phyloP scores from a whole-genome alignment of 2,113 vertebrate genomes.

The Paramormyrops kingsleyae region DNA sequence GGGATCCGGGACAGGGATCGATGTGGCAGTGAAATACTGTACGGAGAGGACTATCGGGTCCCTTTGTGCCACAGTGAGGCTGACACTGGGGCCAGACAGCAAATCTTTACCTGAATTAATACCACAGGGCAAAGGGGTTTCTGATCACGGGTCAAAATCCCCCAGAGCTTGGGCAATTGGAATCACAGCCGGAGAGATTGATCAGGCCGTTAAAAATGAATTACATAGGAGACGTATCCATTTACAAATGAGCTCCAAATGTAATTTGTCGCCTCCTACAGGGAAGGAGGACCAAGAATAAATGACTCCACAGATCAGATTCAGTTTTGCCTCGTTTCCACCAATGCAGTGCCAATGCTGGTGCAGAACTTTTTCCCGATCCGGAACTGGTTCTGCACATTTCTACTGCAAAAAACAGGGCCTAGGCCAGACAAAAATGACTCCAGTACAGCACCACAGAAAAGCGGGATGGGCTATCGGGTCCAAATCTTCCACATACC shows the following conservation, averaged over 20 bases:
- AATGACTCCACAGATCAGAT: background rate
- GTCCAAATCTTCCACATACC: background rate
- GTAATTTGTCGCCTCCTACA: background rate
- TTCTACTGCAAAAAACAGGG: background rate
- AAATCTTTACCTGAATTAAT: slow-evolving; percentile 44
- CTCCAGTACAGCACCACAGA: background rate
- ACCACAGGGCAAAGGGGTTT: slow-evolving; percentile 26
- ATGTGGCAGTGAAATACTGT: slow-evolving; percentile 36
- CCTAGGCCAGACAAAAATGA: background rate
- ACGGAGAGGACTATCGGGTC: slow-evolving; percentile 31
- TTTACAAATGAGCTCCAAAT: slow-evolving; percentile 20
- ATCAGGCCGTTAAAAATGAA: slow-evolving; percentile 36
- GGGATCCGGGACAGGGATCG: slow-evolving; percentile 16
- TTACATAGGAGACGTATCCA: slow-evolving; percentile 35
- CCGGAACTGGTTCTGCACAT: background rate
- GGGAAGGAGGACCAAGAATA: background rate
- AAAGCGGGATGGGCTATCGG: background rate
- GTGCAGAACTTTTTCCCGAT: background rate
- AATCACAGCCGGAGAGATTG: slow-evolving; percentile 33
- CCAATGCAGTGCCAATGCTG: too few relatives aligned
- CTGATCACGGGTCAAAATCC: slow-evolving; percentile 7
- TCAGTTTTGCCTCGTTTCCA: background rate
- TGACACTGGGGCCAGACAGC: slow-evolving; percentile 21
- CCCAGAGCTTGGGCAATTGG: slow-evolving; percentile 28
- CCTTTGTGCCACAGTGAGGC: background rate